Conservation (phyloP, 2,888 invertebrate genomes). For the Pharmacophagus antenor region DNA sequence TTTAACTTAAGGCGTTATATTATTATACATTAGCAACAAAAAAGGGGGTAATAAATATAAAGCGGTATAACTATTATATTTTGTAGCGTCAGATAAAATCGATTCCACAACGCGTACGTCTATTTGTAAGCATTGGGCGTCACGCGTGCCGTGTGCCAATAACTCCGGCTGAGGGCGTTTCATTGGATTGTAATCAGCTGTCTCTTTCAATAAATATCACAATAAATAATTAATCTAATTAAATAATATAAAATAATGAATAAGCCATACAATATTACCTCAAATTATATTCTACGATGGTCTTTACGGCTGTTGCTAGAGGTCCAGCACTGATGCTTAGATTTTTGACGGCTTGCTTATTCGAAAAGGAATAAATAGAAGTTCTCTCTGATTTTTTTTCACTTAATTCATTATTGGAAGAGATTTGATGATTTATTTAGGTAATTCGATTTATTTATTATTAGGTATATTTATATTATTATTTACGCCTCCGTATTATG, state of each 20-base stretch:
- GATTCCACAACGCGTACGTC: slow-evolving; percentile 16
- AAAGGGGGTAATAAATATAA: neutral
- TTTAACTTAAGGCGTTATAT: neutral
- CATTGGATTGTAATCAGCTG: slow-evolving; percentile 12
- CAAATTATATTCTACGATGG: neutral
- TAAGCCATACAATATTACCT: neutral
- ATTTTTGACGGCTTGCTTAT: too few species aligned
- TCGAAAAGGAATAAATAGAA: too few species aligned
- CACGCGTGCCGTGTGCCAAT: slow-evolving; percentile 25
- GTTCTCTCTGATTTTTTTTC: too few species aligned
- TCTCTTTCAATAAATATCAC: slow-evolving; percentile 18
- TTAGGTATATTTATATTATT: too few species aligned
- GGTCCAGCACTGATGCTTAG: too few species aligned
- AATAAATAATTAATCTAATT: slow-evolving; percentile 1
- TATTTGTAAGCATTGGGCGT: slow-evolving; percentile 40
- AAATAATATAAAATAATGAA: neutral
- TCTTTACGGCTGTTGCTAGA: too few species aligned
- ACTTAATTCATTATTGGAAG: too few species aligned
- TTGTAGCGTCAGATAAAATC: slow-evolving; percentile 7
- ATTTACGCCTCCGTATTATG: too few species aligned
- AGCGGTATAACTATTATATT: neutral
- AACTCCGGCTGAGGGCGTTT: slow-evolving; percentile 3
- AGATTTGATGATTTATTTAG: too few species aligned
- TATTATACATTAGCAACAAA: neutral
- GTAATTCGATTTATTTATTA: too few species aligned